Base-by-base conservation (phyloP, 2,888 invertebrate species). In the Acholoe squamosa region DNA sequence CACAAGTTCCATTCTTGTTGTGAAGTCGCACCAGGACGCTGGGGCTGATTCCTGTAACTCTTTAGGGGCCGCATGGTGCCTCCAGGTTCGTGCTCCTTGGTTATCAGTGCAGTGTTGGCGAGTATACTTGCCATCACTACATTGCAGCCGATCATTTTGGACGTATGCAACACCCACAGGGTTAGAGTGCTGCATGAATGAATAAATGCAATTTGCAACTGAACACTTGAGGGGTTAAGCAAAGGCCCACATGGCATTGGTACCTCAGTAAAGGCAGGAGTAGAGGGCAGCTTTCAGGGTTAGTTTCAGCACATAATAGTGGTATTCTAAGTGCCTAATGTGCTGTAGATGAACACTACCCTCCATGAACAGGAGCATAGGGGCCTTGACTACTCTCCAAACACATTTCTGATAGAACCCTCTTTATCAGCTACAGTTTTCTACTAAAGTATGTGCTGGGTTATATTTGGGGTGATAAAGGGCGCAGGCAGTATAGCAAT, bases 241-340 rank as follows among this genome's bases (percentile, higher is more conserved):
- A 12, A 14, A 61, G 22, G 61, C 61, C 61, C 61, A 61, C 61
- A 19, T 19, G 61, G 19, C 1, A 61, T 61, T 61, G 61, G n/a
- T 19, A 19, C 3, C 61, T 7, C 7, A n/a, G 61, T n/a, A 61
- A 61, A 61, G 61, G 61, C 3, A 7, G 61, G 22, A n/a, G 61
- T n/a, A 61, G 19, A 61, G 61, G 61, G 22, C n/a, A 0, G 14
- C 25, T 71, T 71, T 71, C 71, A 71, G 71, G 31, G 71, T 71
- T 25, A 71, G 71, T 28, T 28, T 71, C 28, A 71, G 71, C 25
- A 71, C 31, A 71, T 71, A 71, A 71, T 71, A 71, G 71, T 28
- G 31, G 71, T 71, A 25, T 28, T 71, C 71, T 71, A 25, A 25
- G 28, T 28, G 14, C 71, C 31, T 25, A 71, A 71, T 71, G 71